Evolutionary conservation across 2,888 invertebrate genomes (phyloP), one percentile per base, ranked within the genome.

Genomic region (Apamea sordens): DNA sequence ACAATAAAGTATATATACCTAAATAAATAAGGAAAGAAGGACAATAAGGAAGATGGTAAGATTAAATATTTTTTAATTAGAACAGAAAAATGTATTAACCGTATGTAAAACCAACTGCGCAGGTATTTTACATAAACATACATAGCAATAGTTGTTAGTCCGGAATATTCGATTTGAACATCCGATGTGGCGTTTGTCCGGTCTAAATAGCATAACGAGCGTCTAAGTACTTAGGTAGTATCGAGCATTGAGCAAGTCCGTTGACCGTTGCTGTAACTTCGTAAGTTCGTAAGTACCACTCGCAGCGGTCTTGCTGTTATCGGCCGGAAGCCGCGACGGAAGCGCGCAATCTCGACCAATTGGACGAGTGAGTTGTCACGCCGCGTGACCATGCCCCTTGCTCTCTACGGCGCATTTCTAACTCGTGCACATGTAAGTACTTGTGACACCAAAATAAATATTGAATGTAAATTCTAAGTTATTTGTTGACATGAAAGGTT

Each of bases 331-430:
- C 92, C 91, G 91, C 94, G 94, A 92, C 96, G 97, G 97, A 97
- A 96, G 93, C 93, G 92, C 94, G 95, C 96, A 97, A 97, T 97
- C 96, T 96, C 96, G 92, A 94, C 96, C 96, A 97, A 97, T 97
- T 97, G 96, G 96, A 94, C 93, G 94, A 92, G 91, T 89, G 91
- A 89, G 90, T 92, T 94, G 96, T 96, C 96, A 96, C 95, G 96
- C 94, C 91, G 93, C 89, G 89, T 91, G 95, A 94, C 93, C 96
- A 95, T 96, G 96, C 92, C 93, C 93, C 93, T 89, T 92, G 92
- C 90, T 90, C 92, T 91, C 85, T 83, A 88, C 90, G 86, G 89
- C 88, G 89, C 90, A 89, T 90, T 86, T 86, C 88, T 80, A 85
- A 89, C 89, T 88, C 89, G 86, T 89, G 88, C 87, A 86, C 91